Evolutionary conservation across 2,797 vertebrate species (phyloP).

Genomic region (Oreochromis mossambicus): DNA sequence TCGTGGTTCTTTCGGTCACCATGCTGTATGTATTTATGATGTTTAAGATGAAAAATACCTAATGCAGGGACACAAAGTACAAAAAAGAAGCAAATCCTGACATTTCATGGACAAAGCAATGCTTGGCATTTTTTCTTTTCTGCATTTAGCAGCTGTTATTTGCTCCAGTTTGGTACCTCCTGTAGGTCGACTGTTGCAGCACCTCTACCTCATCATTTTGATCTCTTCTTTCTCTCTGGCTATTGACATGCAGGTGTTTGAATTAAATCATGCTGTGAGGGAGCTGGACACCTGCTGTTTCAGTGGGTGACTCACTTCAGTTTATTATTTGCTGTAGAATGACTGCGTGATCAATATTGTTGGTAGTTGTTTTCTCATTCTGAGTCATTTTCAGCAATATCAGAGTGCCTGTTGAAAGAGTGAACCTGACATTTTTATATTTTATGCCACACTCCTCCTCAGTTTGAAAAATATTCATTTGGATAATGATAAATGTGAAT

Average conservation of each 20-base stretch:
- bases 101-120: background rate
- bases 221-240: background rate
- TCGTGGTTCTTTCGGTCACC: background rate
- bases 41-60: background rate
- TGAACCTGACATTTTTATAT: background rate
- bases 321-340: background rate
- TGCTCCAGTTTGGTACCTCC: background rate
- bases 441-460: background rate
- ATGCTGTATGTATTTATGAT: background rate
- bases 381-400: constrained; percentile 6
- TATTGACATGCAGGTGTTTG: constrained; percentile 30
- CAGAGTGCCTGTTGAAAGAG: background rate
- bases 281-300: constrained; percentile 10
- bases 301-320: constrained; percentile 14
- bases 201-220: background rate
- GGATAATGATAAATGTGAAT: background rate
- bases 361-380: constrained; percentile 3
- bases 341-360: constrained; percentile 4
- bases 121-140: background rate
- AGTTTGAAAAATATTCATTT: background rate
- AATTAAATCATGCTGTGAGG: constrained; percentile 15
- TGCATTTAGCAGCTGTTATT: background rate
- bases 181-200: background rate
- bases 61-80: background rate
- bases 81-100: background rate